Conservation (phyloP, 2,797 vertebrate species). For the Hylomyscus alleni region DNA sequence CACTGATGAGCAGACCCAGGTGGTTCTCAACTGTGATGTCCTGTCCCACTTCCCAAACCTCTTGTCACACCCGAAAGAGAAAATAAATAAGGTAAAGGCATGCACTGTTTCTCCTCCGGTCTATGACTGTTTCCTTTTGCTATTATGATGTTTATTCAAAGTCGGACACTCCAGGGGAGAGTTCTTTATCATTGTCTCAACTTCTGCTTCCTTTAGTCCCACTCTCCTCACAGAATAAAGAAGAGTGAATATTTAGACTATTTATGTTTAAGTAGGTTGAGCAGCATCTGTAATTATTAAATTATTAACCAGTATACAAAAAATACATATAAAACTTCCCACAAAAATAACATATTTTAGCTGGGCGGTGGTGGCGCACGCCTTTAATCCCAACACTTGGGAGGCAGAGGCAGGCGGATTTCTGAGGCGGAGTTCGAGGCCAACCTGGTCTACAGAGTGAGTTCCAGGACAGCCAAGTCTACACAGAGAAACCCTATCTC, state of each 20-base stretch:
- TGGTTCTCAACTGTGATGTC: conserved; percentile 99
- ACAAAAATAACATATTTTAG: background rate
- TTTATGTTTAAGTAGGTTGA: conserved; percentile 44
- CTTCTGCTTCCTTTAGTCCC: background rate
- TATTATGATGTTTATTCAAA: background rate
- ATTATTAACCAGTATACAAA: conserved; percentile 17
- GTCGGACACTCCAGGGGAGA: background rate
- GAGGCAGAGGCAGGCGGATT: too few relatives aligned
- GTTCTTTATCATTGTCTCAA: conserved; percentile 21
- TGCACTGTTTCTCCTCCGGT: background rate
- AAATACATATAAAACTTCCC: background rate
- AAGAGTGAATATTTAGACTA: conserved; percentile 13
- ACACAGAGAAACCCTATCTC: too few relatives aligned
- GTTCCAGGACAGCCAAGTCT: too few relatives aligned
- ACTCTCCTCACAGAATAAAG: conserved; percentile 18
- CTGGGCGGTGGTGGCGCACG: too few relatives aligned
- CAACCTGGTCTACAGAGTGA: too few relatives aligned
- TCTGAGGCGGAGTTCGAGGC: too few relatives aligned
- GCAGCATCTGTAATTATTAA: conserved; percentile 30
- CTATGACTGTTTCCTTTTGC: conserved; percentile 26
- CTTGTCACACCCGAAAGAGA: conserved; percentile 99
- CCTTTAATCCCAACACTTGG: too few relatives aligned
- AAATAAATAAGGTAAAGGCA: conserved; percentile 97
- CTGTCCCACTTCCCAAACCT: conserved; percentile 98
- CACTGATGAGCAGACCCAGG: conserved; percentile 99